Conservation (phyloP, 2,113 vertebrate genomes). For the Zingel zingel region DNA sequence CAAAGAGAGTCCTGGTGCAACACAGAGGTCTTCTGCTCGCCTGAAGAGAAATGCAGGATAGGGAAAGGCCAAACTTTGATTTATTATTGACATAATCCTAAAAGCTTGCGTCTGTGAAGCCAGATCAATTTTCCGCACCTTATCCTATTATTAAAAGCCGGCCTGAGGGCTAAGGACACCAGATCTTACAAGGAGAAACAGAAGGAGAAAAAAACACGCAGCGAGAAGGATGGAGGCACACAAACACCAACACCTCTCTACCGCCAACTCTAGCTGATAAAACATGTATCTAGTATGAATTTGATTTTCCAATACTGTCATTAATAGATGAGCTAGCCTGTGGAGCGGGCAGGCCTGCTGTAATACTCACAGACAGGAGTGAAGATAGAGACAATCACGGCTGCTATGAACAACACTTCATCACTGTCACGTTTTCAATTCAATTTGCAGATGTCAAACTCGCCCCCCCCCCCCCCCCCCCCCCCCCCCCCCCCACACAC, state of each 20-base stretch:
- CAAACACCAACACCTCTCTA: conserved; percentile 31
- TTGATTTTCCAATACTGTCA: conserved; percentile 86
- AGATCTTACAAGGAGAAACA: conserved; percentile 61
- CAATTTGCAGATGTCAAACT: conserved; percentile 88
- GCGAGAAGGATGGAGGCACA: conserved; percentile 44
- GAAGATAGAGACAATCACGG: conserved; percentile 90
- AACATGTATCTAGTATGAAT: conserved; percentile 80
- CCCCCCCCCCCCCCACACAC: no score
- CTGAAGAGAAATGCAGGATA: conserved; percentile 73
- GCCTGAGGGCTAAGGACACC: conserved; percentile 71
- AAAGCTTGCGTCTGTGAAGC: conserved; percentile 80
- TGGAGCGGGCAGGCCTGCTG: conserved; percentile 68
- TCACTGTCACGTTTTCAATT: conserved; percentile 91
- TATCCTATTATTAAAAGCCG: conserved; percentile 85
- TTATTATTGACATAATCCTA: conserved; percentile 83
- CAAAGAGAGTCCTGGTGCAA: conserved; percentile 67
- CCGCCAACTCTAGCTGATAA: conserved; percentile 60
- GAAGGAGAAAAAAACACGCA: conserved; percentile 52
- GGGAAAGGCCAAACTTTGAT: conserved; percentile 79
- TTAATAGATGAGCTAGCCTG: conserved; percentile 84
- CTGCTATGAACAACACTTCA: conserved; percentile 92
- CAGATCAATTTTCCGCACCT: conserved; percentile 84
- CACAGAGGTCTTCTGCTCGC: conserved; percentile 66
- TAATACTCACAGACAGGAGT: conserved; percentile 84
- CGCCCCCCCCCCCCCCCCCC: conserved; percentile 33